Conservation (phyloP, 2,888 invertebrate genomes). For the Ophion slaviceki region DNA sequence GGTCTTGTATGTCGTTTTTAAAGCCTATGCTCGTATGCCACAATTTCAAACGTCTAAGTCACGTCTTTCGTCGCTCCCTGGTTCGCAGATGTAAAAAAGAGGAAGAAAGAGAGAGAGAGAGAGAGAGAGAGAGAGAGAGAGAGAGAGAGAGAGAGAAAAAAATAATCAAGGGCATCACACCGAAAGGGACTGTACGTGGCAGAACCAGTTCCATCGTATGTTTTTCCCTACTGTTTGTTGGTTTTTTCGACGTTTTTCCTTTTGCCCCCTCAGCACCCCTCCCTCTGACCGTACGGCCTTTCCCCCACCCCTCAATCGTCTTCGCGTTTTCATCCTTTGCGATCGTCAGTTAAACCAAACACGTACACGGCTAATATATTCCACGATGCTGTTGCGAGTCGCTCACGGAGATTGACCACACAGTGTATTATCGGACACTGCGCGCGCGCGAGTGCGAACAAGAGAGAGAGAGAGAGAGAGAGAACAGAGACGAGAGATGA, state of each 20-base stretch:
- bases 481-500: not conserved
- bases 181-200: constrained; percentile 33
- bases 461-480: no score
- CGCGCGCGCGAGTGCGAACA: not conserved
- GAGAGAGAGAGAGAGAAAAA: not conserved
- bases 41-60: constrained; percentile 49
- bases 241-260: not conserved
- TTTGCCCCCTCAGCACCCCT: not conserved
- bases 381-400: constrained; percentile 24
- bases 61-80: constrained; percentile 43
- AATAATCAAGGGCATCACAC: constrained; percentile 32
- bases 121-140: not conserved
- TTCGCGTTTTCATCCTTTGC: constrained; percentile 35
- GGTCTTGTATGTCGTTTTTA: constrained; percentile 40
- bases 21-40: constrained; percentile 19
- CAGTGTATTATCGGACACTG: constrained; percentile 27
- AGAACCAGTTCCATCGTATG: constrained; percentile 41
- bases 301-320: constrained; percentile 8
- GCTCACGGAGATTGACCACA: constrained; percentile 21
- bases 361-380: constrained; percentile 43
- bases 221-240: constrained; percentile 34
- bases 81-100: constrained; percentile 30
- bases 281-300: no score
- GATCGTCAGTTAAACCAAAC: constrained; percentile 38
- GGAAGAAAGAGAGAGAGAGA: no score